Evolutionary conservation across 2,797 vertebrate species (phyloP).

Genomic region (Geotrypetes seraphini): DNA sequence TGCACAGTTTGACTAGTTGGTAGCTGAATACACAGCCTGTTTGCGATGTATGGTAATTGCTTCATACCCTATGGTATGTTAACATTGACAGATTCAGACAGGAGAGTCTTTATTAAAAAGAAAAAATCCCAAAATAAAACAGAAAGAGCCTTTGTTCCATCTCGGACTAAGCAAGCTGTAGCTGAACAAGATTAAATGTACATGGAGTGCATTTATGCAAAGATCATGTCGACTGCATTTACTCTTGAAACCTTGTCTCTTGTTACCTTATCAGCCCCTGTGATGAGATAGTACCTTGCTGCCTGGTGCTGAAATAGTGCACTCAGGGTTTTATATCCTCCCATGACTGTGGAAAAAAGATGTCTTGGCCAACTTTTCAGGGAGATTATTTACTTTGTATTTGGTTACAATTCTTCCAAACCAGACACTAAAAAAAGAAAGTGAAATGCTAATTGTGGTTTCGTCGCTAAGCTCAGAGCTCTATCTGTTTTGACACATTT

Average conservation of each 20-base stretch:
- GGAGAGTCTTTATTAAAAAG: too few species aligned
- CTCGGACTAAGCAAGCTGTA: background rate
- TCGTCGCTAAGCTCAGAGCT: background rate
- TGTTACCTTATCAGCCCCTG: background rate
- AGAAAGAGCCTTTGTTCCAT: background rate
- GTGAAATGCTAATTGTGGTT: background rate
- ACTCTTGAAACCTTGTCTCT: background rate
- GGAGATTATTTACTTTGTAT: background rate
- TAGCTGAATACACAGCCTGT: constrained; percentile 16
- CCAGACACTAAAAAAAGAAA: background rate
- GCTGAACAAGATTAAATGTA: constrained; percentile 7
- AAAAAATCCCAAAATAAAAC: too few species aligned
- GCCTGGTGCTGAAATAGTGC: background rate
- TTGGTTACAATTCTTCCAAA: background rate
- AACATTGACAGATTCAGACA: constrained; percentile 2
- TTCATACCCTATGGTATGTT: constrained; percentile 11
- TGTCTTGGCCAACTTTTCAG: background rate
- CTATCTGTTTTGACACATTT: background rate
- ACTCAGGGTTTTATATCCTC: background rate
- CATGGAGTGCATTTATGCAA: constrained; percentile 2
- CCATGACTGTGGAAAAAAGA: background rate
- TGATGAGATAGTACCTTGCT: constrained; percentile 3
- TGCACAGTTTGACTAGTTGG: constrained; percentile 12
- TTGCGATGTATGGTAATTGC: constrained; percentile 16
- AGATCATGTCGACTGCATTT: background rate